Percentiles rank a stretch among this genome's conserved stretches.
Conservation (phyloP, 2,113 vertebrate genomes). For the Sapayoa aenigma region DNA sequence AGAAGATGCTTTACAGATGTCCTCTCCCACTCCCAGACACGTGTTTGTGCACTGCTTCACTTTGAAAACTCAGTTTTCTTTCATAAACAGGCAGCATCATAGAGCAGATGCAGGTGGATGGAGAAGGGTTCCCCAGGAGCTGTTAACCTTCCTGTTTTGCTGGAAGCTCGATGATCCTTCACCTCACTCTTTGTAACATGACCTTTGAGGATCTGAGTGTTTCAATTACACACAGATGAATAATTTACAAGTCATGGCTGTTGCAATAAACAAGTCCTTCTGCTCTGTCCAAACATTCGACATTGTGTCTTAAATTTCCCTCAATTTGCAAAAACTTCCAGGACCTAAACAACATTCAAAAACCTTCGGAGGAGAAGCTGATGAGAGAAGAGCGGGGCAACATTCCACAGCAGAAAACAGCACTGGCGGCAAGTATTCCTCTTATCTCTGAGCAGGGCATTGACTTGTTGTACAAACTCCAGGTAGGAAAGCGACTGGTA, state of each 20-base stretch:
- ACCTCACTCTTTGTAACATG: conserved; percentile 7
- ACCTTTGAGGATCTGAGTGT: neutral
- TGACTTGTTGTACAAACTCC: conserved; percentile 52
- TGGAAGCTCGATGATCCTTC: neutral
- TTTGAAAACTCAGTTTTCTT: neutral
- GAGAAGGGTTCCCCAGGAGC: neutral
- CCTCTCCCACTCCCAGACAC: neutral
- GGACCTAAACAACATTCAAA: neutral
- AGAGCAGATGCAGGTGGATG: neutral
- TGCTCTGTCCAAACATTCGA: neutral
- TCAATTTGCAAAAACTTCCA: neutral
- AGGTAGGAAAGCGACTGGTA: conserved; percentile 50
- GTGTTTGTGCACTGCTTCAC: neutral
- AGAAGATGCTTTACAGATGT: neutral
- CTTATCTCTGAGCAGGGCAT: conserved; percentile 41
- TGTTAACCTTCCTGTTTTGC: conserved; percentile 16
- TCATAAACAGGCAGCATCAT: neutral
- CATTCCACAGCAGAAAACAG: conserved; percentile 11
- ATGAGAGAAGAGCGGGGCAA: neutral
- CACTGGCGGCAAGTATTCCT: conserved; percentile 11
- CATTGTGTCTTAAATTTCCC: neutral
- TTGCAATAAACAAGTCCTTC: conserved; percentile 1
- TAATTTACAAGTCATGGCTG: conserved; percentile 23
- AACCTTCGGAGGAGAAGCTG: neutral
- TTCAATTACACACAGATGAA: conserved; percentile 41